These are phyloP conservation scores for Bovichtus variegatus DNA, from an alignment of 2,797 vertebrate genomes.

Conservation along the genomic window DNA sequence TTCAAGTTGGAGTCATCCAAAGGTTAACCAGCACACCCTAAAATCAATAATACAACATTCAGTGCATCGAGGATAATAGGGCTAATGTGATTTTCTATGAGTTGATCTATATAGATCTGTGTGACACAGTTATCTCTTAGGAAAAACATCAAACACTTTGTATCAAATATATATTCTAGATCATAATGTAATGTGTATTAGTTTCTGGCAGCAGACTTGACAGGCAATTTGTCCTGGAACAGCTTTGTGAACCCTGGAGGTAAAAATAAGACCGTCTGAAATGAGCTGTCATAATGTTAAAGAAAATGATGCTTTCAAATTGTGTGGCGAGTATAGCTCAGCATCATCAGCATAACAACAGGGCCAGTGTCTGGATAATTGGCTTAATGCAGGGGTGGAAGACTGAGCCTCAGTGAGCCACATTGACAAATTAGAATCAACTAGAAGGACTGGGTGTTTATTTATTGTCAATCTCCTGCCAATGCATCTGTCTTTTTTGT, in stretches of 20 bases:
- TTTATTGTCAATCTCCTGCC: slow-evolving; percentile 33
- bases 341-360: slow-evolving; percentile 61
- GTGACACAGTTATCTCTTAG: slow-evolving; percentile 8
- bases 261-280: slow-evolving; percentile 39
- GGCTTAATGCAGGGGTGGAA: slow-evolving; percentile 45
- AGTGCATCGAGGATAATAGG: slow-evolving; percentile 37
- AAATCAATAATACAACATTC: slow-evolving; percentile 66
- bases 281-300: slow-evolving; percentile 52
- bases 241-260: slow-evolving; percentile 35
- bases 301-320: slow-evolving; percentile 45
- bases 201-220: slow-evolving; percentile 50
- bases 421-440: slow-evolving; percentile 28
- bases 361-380: slow-evolving; percentile 58
- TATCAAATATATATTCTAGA: slow-evolving; percentile 27
- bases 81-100: slow-evolving; percentile 39
- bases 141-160: slow-evolving; percentile 17
- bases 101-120: slow-evolving; percentile 23
- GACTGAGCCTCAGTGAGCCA: slow-evolving; percentile 26
- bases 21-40: slow-evolving; percentile 50
- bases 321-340: slow-evolving; percentile 25
- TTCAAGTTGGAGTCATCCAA: slow-evolving; percentile 53
- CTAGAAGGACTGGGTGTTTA: slow-evolving; percentile 22
- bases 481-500: slow-evolving; percentile 15
- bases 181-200: slow-evolving; percentile 31
- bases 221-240: slow-evolving; percentile 44